Percentiles rank a stretch among this genome's conserved stretches.
phyloP scores from a whole-genome alignment of 37 sponge, comb jelly and placozoan genomes.

The Amphimedon queenslandica region DNA sequence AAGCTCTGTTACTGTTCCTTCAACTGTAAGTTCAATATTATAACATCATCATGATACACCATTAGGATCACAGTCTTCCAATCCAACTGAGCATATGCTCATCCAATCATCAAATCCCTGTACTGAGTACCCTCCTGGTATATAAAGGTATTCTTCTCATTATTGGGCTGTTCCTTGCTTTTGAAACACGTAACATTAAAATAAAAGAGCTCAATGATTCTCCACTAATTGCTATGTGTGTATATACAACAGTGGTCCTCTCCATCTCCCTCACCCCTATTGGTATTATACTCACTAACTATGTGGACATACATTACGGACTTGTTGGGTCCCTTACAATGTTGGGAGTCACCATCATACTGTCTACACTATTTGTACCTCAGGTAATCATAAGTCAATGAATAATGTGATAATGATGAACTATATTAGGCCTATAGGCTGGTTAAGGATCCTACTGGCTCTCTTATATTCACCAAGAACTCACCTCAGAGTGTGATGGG shows the following conservation, averaged over 20 bases:
- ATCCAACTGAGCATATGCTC: background rate
- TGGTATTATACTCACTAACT: constrained; percentile 17
- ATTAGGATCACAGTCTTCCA: background rate
- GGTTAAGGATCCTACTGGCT: too few relatives aligned
- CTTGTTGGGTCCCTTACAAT: constrained; percentile 42
- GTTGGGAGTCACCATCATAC: constrained; percentile 36
- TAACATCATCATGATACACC: background rate
- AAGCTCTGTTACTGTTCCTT: constrained; percentile 3
- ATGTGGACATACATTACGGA: constrained; percentile 24
- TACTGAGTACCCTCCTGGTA: constrained; percentile 32
- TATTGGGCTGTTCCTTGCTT: constrained; percentile 49
- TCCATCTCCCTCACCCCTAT: constrained; percentile 41
- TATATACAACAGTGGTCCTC: constrained; percentile 50
- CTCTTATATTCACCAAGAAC: too few relatives aligned
- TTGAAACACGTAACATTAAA: constrained; percentile 58
- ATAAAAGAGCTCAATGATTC: constrained; percentile 54
- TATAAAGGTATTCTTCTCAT: constrained; percentile 58
- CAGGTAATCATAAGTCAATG: constrained; percentile 22
- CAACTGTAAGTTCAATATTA: constrained; percentile 9
- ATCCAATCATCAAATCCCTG: background rate
- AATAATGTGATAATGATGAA: background rate
- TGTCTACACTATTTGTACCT: constrained; percentile 48
- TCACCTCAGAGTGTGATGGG: too few relatives aligned
- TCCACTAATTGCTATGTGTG: constrained; percentile 38
- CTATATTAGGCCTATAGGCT: too few relatives aligned